Evolutionary conservation across 2,113 vertebrate genomes (phyloP), one percentile per base, ranked within the genome.

Genomic region (Bagarius yarrelli): DNA sequence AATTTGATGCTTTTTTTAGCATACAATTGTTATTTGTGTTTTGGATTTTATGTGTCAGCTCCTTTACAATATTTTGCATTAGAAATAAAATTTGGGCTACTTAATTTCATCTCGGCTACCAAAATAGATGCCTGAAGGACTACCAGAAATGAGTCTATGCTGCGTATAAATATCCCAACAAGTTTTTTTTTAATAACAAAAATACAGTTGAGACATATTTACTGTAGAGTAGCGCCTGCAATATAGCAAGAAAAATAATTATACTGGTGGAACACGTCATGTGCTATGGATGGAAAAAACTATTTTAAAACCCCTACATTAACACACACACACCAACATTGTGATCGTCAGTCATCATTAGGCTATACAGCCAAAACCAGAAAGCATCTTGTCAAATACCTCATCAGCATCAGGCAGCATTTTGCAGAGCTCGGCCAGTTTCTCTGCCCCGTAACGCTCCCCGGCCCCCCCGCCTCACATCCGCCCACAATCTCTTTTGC

Each of bases 381-480:
- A 53, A 18, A 27, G 32, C 3, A 14, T 36, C 77, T 73, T 47
- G 1, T 47, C 44, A 59, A 66, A 78, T 73, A 74, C 93, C 93
- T 94, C 93, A 63, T 94, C 92, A 0, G 34, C 86, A 84, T 94
- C 92, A 78, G 93, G 93, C 76, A 94, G 89, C 57, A 94, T 85
- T 86, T 94, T 94, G 87, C 88, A 91, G 81, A 94, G 92, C 76
- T 94, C 93, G 5, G 88, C 15, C 47, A 94, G 90, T 84, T 92
- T 94, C 85, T 94, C 93, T 0, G 92, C 91, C 74, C 92, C 93
- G 0, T 92, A 94, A 32, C 89, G 89, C 59, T 88, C 90, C 18
- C 91, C 91, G 3, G 78, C 78, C n/a, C 93, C n/a, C 93, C 13
- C 85, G 90, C 67, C 85, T 89, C 85, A 94, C 90, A 76, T 94